Base-by-base conservation (phyloP, 2,888 invertebrate species). In the Orchesella flavescens region DNA sequence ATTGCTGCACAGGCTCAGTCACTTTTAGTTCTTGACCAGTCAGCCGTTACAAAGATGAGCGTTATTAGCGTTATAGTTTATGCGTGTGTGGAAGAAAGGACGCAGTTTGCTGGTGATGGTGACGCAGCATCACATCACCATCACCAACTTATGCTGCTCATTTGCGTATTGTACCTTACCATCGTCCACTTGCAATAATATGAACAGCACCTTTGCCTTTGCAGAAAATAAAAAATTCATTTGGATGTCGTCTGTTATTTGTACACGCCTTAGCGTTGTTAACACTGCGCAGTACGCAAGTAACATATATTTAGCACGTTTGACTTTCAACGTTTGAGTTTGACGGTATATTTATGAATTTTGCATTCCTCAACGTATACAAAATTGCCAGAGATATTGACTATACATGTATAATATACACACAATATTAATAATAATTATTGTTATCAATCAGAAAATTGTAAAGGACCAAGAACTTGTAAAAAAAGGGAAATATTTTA, bases 391-490 rank as follows among this genome's bases (percentile, higher is more conserved):
- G 46, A 46, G 46, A 10, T 46, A 46, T 46, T 46, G 46, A 10
- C 46, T 46, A 13, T 46, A 46, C 46, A 9, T 46, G 46, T 13
- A 46, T 46, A 9, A 10, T 46, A n/a, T n/a, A n/a, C n/a, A n/a
- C n/a, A n/a, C n/a, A n/a, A n/a, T n/a, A n/a, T n/a, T n/a, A n/a
- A n/a, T n/a, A 55, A 55, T 17, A 12, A 55, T 55, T 55, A 61
- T 21, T 21, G 24, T 61, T 5, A 4, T 7, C 43, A 65, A 65
- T 65, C 65, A 65, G 19, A 44, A 49, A 68, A 44, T 68, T 43
- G 10, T 68, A 63, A 77, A 53, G 23, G 69, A 68, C 69, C 68
- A 69, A 68, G 77, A 77, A 77, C 77, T 77, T 69, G 77, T 61
- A 19, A 57, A 69, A 3, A n/a, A 57, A 44, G 59, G 34, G 7